Evolutionary conservation across 2,797 vertebrate species (phyloP).

Genomic region (Coranthus polyacanthus): DNA sequence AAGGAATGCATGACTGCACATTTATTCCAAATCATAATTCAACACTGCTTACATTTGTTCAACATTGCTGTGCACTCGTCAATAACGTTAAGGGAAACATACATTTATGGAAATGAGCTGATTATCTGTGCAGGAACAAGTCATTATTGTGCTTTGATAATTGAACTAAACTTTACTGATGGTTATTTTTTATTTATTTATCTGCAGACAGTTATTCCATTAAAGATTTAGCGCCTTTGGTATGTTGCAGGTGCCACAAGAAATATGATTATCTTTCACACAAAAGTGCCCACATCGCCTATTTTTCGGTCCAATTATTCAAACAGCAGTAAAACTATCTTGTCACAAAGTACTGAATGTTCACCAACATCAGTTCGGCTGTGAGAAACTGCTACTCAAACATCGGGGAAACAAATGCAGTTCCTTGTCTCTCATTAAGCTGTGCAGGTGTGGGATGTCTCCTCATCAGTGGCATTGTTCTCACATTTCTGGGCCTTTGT

Average conservation of each 20-base stretch:
- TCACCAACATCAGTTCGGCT: slow-evolving; percentile 28
- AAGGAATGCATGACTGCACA: slow-evolving; percentile 69
- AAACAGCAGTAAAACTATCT: slow-evolving; percentile 18
- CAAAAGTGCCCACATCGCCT: background rate
- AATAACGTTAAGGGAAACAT: slow-evolving; percentile 62
- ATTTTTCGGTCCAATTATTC: slow-evolving; percentile 32
- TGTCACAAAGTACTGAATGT: slow-evolving; percentile 14
- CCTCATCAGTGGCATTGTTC: slow-evolving; percentile 39
- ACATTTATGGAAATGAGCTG: slow-evolving; percentile 66
- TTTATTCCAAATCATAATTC: slow-evolving; percentile 76
- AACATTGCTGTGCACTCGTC: slow-evolving; percentile 64
- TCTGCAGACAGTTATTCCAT: slow-evolving; percentile 39
- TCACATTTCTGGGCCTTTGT: slow-evolving; percentile 19
- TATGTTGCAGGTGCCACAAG: slow-evolving; percentile 25
- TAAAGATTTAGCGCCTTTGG: slow-evolving; percentile 28
- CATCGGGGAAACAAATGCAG: slow-evolving; percentile 24
- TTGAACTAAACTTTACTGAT: slow-evolving; percentile 44
- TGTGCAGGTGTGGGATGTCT: slow-evolving; percentile 24
- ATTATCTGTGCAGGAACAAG: slow-evolving; percentile 63
- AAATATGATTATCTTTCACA: slow-evolving; percentile 16
- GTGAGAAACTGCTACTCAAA: slow-evolving; percentile 23
- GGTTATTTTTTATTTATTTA: slow-evolving; percentile 35
- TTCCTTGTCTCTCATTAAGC: slow-evolving; percentile 27
- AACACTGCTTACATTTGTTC: slow-evolving; percentile 71
- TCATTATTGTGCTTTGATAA: slow-evolving; percentile 58